Percentiles rank a stretch among this genome's conserved stretches.
These are phyloP conservation scores for Lycocerus yunnanus DNA, from an alignment of 2,888 invertebrate species.

Conservation along the genomic window DNA sequence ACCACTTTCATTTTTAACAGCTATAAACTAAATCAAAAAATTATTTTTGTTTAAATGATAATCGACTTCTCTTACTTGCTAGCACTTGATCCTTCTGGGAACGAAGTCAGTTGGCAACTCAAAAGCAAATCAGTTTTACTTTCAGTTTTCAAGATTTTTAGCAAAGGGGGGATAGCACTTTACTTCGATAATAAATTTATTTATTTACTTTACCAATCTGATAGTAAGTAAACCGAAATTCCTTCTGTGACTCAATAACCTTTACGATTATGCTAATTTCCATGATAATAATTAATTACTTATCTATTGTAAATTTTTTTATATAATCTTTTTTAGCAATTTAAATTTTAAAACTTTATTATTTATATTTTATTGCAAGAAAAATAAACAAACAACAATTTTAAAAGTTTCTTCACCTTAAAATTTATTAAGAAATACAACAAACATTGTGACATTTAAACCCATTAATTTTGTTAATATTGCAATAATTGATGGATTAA, in stretches of 20 bases:
- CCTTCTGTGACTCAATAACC: not conserved
- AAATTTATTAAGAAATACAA: not conserved
- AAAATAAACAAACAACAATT: not conserved
- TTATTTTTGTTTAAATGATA: not conserved
- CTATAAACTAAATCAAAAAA: not conserved
- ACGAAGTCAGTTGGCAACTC: conserved; percentile 21
- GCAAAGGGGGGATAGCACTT: conserved; percentile 5
- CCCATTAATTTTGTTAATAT: not conserved
- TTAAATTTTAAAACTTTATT: not conserved
- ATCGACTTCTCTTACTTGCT: not conserved
- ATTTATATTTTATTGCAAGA: not conserved
- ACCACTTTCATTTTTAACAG: conserved; percentile 7
- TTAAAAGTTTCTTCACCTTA: not conserved
- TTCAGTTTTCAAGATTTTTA: conserved; percentile 19
- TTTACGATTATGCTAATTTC: not conserved
- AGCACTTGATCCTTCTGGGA: conserved; percentile 28
- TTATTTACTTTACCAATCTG: not conserved
- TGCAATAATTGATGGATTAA: not conserved
- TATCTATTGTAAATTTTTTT: not conserved
- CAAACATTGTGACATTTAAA: not conserved
- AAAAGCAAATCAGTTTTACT: conserved; percentile 18
- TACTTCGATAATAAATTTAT: not conserved
- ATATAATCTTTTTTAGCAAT: not conserved
- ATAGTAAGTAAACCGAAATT: not conserved
- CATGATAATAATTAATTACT: not conserved